Conservation (phyloP, 2,888 invertebrate genomes). For the Isotomurus palustris region DNA sequence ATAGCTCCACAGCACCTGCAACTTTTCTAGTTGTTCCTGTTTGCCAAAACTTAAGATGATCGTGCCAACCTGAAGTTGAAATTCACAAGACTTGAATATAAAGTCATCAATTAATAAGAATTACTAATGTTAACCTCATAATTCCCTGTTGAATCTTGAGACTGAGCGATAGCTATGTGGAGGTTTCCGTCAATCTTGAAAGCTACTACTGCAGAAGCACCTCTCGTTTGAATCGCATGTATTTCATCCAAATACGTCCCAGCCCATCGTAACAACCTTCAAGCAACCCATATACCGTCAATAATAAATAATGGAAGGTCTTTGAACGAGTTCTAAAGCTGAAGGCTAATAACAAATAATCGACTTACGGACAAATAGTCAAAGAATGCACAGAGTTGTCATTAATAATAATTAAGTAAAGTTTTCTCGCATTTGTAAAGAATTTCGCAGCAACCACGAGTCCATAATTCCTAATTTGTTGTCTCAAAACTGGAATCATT, state of each 20-base stretch:
- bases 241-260: constrained; percentile 44
- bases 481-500: constrained; percentile 22
- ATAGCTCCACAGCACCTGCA: constrained; percentile 41
- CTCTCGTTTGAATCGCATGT: constrained; percentile 41
- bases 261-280: constrained; percentile 41
- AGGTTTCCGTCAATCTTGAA: constrained; percentile 27
- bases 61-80: constrained; percentile 40
- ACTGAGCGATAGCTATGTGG: constrained; percentile 40
- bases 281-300: background rate
- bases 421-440: constrained; percentile 25
- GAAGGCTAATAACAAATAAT: background rate
- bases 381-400: constrained; percentile 36
- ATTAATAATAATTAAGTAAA: constrained; percentile 33
- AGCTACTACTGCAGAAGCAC: constrained; percentile 32
- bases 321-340: background rate
- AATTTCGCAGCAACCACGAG: constrained; percentile 31
- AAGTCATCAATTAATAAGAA: background rate
- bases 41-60: constrained; percentile 33
- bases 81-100: constrained; percentile 5
- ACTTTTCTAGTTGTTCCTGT: constrained; percentile 34
- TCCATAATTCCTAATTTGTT: constrained; percentile 38
- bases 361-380: constrained; percentile 38
- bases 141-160: constrained; percentile 36
- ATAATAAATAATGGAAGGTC: background rate
- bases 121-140: constrained; percentile 13